Evolutionary conservation across 1,140 invertebrate species (phyloP).

Genomic region (Drosophila truncata): DNA sequence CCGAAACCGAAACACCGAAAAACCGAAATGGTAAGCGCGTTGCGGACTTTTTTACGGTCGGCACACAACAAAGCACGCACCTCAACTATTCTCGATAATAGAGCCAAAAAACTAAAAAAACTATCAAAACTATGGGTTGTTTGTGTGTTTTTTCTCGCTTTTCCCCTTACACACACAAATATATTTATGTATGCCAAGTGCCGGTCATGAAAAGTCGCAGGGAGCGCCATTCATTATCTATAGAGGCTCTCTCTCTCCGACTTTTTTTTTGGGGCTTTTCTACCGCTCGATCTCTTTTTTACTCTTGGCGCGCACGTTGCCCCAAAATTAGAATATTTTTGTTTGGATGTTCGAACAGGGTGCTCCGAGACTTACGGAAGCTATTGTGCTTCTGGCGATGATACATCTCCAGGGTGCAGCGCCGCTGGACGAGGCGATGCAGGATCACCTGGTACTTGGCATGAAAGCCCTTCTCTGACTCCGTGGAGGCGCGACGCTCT

Average conservation of each 20-base stretch:
- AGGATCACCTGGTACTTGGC: slow-evolving; percentile 94
- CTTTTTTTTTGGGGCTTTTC: slow-evolving; percentile 3
- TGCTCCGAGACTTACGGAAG: slow-evolving; percentile 90
- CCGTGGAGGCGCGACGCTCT: slow-evolving; percentile 90
- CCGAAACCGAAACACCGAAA: slow-evolving; percentile 7
- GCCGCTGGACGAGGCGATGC: slow-evolving; percentile 95
- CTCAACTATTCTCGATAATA: slow-evolving; percentile 75
- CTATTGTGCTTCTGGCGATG: slow-evolving; percentile 92
- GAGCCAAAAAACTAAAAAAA: slow-evolving; percentile 54
- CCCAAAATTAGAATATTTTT: slow-evolving; percentile 61
- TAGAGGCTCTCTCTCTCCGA: slow-evolving; percentile 30
- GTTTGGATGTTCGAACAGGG: slow-evolving; percentile 55
- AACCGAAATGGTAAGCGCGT: slow-evolving; percentile 21
- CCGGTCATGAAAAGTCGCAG: slow-evolving; percentile 74
- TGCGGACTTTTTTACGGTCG: slow-evolving; percentile 39
- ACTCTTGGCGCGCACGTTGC: slow-evolving; percentile 59
- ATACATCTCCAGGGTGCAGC: slow-evolving; percentile 96
- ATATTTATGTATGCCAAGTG: slow-evolving; percentile 68
- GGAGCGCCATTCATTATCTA: slow-evolving; percentile 51
- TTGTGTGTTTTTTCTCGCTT: slow-evolving; percentile 21
- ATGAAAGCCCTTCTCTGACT: slow-evolving; percentile 94
- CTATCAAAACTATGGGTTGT: slow-evolving; percentile 11
- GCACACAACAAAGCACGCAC: slow-evolving; percentile 74
- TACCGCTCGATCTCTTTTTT: slow-evolving; percentile 8
- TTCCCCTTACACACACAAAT: neutral